phyloP scores from a whole-genome alignment of 2,797 vertebrate species.

The Myotis pilosus region DNA sequence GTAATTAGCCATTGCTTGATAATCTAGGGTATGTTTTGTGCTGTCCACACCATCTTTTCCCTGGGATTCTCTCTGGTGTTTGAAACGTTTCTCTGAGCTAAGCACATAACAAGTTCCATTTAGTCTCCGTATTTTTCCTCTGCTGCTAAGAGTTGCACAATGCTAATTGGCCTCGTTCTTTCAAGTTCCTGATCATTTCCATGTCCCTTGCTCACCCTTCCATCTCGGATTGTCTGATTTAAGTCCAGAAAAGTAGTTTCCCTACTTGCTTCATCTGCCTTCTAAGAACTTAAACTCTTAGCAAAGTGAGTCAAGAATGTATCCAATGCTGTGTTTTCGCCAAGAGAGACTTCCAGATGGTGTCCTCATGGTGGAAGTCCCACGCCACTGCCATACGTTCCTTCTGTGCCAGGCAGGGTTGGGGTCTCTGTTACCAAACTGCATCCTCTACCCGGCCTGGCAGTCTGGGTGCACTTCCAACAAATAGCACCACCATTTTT shows the following conservation, averaged over 20 bases:
- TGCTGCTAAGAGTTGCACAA: slow-evolving; percentile 32
- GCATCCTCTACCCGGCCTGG: slow-evolving; percentile 27
- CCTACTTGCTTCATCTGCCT: slow-evolving; percentile 68
- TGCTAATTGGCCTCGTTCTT: slow-evolving; percentile 50
- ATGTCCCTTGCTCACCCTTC: neutral
- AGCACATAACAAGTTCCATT: neutral
- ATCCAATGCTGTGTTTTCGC: slow-evolving; percentile 61
- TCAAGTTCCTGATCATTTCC: slow-evolving; percentile 64
- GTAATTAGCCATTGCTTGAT: neutral
- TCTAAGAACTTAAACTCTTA: slow-evolving; percentile 69
- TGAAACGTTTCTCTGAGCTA: neutral
- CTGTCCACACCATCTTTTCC: neutral
- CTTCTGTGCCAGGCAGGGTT: neutral
- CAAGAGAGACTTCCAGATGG: slow-evolving; percentile 71
- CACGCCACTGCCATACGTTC: neutral
- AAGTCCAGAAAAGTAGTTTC: slow-evolving; percentile 69
- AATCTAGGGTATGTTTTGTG: neutral
- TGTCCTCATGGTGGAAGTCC: slow-evolving; percentile 63
- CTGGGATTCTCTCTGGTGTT: neutral
- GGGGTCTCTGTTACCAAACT: slow-evolving; percentile 36
- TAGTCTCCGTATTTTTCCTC: neutral
- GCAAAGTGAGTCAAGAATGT: slow-evolving; percentile 70
- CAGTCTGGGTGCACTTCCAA: neutral
- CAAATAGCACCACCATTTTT: neutral
- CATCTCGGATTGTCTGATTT: slow-evolving; percentile 54